These are phyloP conservation scores for Trichomycterus rosablanca DNA, from an alignment of 2,113 vertebrate genomes.

Conservation along the genomic window DNA sequence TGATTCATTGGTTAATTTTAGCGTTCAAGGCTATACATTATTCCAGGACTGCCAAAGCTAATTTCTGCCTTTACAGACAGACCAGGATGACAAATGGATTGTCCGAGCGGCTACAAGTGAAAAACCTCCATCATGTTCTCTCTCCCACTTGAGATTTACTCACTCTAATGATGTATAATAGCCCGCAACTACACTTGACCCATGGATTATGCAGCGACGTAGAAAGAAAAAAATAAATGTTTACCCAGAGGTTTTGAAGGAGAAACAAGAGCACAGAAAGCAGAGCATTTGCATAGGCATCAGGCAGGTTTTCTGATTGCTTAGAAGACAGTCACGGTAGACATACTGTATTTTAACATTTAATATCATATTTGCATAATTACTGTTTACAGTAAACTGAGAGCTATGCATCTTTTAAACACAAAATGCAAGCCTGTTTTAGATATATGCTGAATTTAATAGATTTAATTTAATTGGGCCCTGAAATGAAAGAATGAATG, in stretches of 20 bases:
- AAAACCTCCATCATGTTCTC: conserved; percentile 81
- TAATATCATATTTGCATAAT: background rate
- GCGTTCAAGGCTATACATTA: conserved; percentile 68
- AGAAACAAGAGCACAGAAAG: conserved; percentile 20
- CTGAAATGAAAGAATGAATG: too few species aligned
- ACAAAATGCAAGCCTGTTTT: too few species aligned
- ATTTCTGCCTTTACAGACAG: conserved; percentile 64
- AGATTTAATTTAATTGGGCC: too few species aligned
- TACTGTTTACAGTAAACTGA: conserved; percentile 1
- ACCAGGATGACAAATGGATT: conserved; percentile 74
- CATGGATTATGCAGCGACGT: conserved; percentile 78
- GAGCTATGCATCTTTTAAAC: too few species aligned
- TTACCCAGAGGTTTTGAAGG: conserved; percentile 40
- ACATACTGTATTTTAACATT: background rate
- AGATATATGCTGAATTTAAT: too few species aligned
- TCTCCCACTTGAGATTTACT: conserved; percentile 77
- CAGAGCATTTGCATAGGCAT: conserved; percentile 24
- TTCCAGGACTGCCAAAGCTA: conserved; percentile 67
- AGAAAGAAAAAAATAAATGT: conserved; percentile 50
- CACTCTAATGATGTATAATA: conserved; percentile 93
- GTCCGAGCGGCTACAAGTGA: conserved; percentile 74
- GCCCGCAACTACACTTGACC: conserved; percentile 94
- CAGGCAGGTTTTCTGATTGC: conserved; percentile 6
- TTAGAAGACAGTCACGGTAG: conserved; percentile 3
- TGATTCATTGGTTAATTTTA: conserved; percentile 75